Evolutionary conservation across 2,113 vertebrate species (phyloP).

Genomic region (Pterocles orientalis): DNA sequence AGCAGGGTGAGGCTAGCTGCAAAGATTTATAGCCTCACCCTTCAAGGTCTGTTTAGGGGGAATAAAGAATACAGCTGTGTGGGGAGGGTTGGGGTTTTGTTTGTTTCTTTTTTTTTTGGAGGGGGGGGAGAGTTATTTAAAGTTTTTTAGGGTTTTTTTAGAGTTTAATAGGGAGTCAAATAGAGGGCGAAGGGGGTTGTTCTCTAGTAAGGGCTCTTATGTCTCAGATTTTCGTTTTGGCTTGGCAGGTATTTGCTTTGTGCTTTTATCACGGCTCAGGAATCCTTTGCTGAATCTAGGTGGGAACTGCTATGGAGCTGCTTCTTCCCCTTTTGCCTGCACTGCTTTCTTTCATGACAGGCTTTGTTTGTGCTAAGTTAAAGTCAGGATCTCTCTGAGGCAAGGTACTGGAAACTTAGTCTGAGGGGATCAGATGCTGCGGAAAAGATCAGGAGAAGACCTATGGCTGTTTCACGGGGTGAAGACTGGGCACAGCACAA

Average conservation of each 20-base stretch:
- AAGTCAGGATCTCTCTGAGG: not conserved
- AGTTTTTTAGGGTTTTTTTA: not conserved
- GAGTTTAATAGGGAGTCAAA: not conserved
- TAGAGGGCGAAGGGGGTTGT: not conserved
- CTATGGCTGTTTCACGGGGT: not conserved
- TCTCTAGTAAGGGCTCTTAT: not conserved
- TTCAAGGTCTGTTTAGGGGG: not conserved
- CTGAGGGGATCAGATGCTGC: not conserved
- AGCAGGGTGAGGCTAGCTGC: not conserved
- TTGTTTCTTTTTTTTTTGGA: too few relatives aligned
- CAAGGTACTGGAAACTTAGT: not conserved
- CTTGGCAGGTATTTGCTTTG: not conserved
- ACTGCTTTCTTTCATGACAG: not conserved
- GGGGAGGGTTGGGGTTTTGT: not conserved
- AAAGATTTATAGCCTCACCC: not conserved
- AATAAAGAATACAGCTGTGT: not conserved
- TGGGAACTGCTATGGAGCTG: not conserved
- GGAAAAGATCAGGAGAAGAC: not conserved
- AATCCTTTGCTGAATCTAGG: not conserved
- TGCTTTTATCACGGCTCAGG: rapidly evolving
- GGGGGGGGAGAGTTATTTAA: too few relatives aligned
- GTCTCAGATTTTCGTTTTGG: not conserved
- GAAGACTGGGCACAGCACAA: not conserved
- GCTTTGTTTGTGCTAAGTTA: not conserved
- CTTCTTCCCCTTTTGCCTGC: not conserved